A percentile compares a stretch with the other conserved stretches of the same genome.
phyloP scores from a whole-genome alignment of 1,140 invertebrate genomes.

The Bombus impatiens region DNA sequence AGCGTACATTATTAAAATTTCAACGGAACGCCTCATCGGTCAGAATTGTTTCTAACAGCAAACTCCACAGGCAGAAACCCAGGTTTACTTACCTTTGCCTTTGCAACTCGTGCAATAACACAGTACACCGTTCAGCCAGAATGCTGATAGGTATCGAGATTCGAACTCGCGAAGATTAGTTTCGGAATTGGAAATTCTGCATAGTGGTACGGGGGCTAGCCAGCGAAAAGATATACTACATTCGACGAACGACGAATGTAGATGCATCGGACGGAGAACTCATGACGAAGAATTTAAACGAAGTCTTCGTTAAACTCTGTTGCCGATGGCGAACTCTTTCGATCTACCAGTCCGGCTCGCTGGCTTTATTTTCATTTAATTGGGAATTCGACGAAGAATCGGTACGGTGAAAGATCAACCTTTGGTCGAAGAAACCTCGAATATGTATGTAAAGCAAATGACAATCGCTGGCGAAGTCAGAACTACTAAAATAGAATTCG shows the following conservation, averaged over 20 bases:
- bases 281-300: conserved; percentile 36
- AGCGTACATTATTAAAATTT: conserved; percentile 25
- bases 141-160: conserved; percentile 47
- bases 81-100: conserved; percentile 20
- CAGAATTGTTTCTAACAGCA: conserved; percentile 15
- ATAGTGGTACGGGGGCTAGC: neutral
- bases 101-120: conserved; percentile 29
- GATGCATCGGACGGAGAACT: conserved; percentile 4
- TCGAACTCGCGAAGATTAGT: conserved; percentile 52
- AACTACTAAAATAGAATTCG: neutral
- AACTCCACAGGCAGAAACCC: conserved; percentile 3
- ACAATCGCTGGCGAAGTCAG: too few relatives aligned
- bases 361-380: conserved; percentile 24
- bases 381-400: neutral
- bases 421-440: neutral
- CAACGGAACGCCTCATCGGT: neutral
- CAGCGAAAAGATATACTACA: conserved; percentile 10
- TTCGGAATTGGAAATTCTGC: conserved; percentile 51
- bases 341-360: neutral
- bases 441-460: neutral
- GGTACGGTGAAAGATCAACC: neutral
- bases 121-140: conserved; percentile 7
- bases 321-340: neutral
- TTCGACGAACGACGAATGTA: conserved; percentile 15
- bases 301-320: conserved; percentile 6